A percentile compares a stretch with the other conserved stretches of the same genome.
Evolutionary conservation across 2,113 vertebrate genomes (phyloP).

Genomic region (Pheucticus melanocephalus): DNA sequence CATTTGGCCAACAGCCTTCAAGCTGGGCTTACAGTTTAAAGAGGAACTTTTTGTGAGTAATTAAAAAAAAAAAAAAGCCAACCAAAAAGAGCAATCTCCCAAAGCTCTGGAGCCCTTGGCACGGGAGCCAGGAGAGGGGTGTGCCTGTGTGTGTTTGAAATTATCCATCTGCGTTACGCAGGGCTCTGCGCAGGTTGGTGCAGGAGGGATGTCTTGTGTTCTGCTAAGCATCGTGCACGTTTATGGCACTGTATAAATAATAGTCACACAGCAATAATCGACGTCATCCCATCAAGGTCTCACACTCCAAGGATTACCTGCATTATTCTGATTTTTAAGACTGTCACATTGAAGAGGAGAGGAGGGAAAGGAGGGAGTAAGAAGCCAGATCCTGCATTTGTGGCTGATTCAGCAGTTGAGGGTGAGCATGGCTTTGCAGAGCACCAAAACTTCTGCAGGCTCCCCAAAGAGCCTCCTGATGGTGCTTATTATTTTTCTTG

Average conservation of each 20-base stretch:
- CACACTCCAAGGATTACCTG: neutral
- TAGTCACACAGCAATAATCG: slow-evolving; percentile 27
- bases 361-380: neutral
- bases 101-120: neutral
- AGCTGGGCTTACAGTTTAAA: slow-evolving; percentile 38
- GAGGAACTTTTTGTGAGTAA: slow-evolving; percentile 7
- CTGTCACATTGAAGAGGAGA: neutral
- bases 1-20: slow-evolving; percentile 58
- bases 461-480: neutral
- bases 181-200: neutral
- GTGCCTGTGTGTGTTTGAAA: neutral
- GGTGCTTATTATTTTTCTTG: neutral
- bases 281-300: slow-evolving; percentile 23
- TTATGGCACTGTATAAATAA: slow-evolving; percentile 55
- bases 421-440: neutral
- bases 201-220: slow-evolving; percentile 24
- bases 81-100: neutral
- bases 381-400: neutral
- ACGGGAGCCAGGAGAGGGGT: neutral
- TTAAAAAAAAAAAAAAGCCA: neutral
- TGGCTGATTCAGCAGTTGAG: slow-evolving; percentile 29
- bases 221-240: neutral
- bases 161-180: neutral
- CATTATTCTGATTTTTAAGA: slow-evolving; percentile 27
- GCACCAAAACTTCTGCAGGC: neutral